Percentiles rank a stretch among this genome's conserved stretches.
phyloP scores from a whole-genome alignment of 2,113 vertebrate species.

The Misgurnus anguillicaudatus region DNA sequence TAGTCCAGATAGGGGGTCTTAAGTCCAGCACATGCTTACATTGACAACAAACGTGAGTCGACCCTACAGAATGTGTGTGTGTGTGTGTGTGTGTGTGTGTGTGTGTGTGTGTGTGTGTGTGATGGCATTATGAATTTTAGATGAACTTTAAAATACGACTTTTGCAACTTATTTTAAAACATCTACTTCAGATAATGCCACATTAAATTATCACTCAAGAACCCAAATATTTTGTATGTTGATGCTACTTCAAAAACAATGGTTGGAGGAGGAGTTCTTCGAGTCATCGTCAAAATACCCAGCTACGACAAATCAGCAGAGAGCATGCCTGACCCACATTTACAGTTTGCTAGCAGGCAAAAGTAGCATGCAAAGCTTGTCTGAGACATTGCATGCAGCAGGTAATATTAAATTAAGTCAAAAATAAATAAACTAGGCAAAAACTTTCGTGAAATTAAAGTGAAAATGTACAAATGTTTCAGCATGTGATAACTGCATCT shows the following conservation, averaged over 20 bases:
- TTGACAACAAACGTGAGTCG: not conserved
- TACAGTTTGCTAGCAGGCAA: too few relatives aligned
- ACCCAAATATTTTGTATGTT: not conserved
- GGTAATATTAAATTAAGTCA: too few relatives aligned
- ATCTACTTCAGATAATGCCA: not conserved
- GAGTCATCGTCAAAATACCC: not conserved
- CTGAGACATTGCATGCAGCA: too few relatives aligned
- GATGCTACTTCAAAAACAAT: not conserved
- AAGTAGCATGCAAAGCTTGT: too few relatives aligned
- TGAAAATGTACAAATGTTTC: too few relatives aligned
- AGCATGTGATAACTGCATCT: too few relatives aligned
- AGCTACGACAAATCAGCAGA: not conserved
- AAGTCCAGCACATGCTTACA: not conserved
- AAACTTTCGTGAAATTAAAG: too few relatives aligned
- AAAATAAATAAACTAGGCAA: too few relatives aligned
- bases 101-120: not conserved
- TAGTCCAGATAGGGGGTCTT: constrained; percentile 23
- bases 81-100: not conserved
- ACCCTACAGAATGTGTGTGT: not conserved
- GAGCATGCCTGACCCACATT: too few relatives aligned
- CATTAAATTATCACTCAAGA: not conserved
- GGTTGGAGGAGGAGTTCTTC: not conserved
- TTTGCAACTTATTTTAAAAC: not conserved
- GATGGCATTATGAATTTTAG: not conserved
- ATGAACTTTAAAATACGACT: not conserved